Evolutionary conservation across 1,140 invertebrate species (phyloP).

Genomic region (Aphelinus certus): DNA sequence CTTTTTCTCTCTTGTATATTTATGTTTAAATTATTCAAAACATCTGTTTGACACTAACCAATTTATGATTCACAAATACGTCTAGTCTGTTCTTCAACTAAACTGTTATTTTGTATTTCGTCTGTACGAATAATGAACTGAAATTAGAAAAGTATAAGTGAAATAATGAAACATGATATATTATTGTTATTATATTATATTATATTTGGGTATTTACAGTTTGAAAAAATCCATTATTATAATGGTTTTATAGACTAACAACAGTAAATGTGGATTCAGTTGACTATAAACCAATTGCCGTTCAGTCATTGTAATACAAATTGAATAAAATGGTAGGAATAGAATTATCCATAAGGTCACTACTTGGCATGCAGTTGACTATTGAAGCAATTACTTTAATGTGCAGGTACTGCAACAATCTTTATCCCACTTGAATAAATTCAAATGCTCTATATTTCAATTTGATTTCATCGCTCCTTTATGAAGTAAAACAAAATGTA

Average conservation of each 20-base stretch:
- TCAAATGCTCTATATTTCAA: conserved; percentile 1
- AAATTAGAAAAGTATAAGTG: too few species aligned
- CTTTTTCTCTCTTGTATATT: too few species aligned
- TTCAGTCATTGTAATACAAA: conserved; percentile 23
- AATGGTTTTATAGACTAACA: not conserved
- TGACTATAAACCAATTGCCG: conserved; percentile 33
- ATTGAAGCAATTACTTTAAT: conserved; percentile 23
- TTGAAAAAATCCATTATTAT: not conserved
- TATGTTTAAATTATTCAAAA: too few species aligned
- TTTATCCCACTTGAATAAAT: conserved; percentile 21
- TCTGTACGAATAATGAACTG: too few species aligned
- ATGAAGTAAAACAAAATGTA: not conserved
- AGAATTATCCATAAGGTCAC: conserved; percentile 32
- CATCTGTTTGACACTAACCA: too few species aligned
- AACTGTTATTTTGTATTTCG: too few species aligned
- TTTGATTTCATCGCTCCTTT: not conserved
- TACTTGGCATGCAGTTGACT: conserved; percentile 14
- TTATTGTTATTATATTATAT: not conserved
- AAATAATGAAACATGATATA: not conserved
- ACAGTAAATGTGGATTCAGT: conserved; percentile 19
- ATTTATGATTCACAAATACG: too few species aligned
- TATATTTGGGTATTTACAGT: not conserved
- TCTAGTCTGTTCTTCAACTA: too few species aligned
- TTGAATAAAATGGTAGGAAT: conserved; percentile 28
- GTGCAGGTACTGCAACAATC: conserved; percentile 22